Conservation (phyloP, 1,140 invertebrate genomes). For the Leptestheria dahalacensis region DNA sequence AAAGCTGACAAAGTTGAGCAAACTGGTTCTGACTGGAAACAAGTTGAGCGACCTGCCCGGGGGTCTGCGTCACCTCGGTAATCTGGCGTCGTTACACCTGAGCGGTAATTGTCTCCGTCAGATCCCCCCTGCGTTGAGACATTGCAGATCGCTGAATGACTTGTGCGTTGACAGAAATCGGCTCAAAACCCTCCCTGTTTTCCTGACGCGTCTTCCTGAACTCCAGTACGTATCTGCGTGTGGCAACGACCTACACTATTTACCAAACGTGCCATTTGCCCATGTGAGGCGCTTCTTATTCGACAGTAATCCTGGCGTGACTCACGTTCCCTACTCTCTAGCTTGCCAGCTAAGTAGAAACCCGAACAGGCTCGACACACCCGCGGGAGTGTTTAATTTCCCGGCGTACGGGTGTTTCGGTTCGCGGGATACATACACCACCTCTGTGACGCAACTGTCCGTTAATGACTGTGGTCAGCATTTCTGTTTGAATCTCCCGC, state of each 20-base stretch:
- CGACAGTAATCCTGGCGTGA: slow-evolving; percentile 15
- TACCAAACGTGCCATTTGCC: slow-evolving; percentile 11
- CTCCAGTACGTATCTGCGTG: slow-evolving; percentile 3
- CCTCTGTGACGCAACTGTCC: not conserved
- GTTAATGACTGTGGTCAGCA: no score
- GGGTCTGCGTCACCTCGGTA: not conserved
- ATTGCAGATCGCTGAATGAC: slow-evolving; percentile 3
- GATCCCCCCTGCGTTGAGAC: not conserved
- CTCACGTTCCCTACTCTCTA: slow-evolving; percentile 7
- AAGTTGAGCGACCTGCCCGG: slow-evolving; percentile 3
- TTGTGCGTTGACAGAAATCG: slow-evolving; percentile 10
- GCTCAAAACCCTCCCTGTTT: slow-evolving; percentile 6
- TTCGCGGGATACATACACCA: not conserved
- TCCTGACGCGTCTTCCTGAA: slow-evolving; percentile 4
- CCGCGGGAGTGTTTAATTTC: not conserved
- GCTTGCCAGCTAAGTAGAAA: slow-evolving; percentile 3
- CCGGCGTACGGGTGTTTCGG: not conserved
- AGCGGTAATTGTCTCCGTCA: slow-evolving; percentile 5
- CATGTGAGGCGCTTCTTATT: slow-evolving; percentile 6
- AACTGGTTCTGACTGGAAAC: slow-evolving; percentile 9
- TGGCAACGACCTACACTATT: slow-evolving; percentile 3
- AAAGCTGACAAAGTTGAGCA: slow-evolving; percentile 1
- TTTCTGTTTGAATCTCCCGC: not conserved
- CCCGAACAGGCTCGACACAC: not conserved
- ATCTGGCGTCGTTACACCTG: slow-evolving; percentile 4